A percentile compares a stretch with the other conserved stretches of the same genome.
Evolutionary conservation across 2,797 vertebrate genomes (phyloP).

Genomic region (Poeciliopsis gracilis): DNA sequence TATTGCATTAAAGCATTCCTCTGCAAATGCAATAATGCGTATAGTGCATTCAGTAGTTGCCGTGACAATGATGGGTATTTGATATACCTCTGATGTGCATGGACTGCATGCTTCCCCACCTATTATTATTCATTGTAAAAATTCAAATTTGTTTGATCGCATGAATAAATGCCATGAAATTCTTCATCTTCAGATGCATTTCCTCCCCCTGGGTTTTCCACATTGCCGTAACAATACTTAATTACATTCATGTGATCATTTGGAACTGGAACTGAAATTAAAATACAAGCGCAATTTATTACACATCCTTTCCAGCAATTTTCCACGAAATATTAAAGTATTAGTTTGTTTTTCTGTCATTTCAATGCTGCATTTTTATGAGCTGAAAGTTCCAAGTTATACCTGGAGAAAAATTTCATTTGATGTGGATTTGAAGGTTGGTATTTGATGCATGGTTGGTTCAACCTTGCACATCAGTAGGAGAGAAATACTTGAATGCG

Average conservation of each 20-base stretch:
- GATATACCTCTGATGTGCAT: not conserved
- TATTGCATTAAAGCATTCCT: not conserved
- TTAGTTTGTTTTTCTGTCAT: not conserved
- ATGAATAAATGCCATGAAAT: not conserved
- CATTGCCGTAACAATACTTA: not conserved
- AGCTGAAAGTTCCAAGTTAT: not conserved
- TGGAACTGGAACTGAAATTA: not conserved
- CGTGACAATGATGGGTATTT: not conserved
- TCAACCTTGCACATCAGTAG: not conserved
- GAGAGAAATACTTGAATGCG: slow-evolving; percentile 14
- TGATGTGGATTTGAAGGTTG: not conserved
- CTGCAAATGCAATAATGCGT: not conserved
- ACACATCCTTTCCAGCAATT: not conserved
- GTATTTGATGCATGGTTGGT: slow-evolving; percentile 1
- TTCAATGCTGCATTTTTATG: not conserved
- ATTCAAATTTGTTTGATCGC: not conserved
- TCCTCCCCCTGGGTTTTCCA: not conserved
- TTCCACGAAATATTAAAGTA: not conserved
- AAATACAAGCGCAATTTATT: not conserved
- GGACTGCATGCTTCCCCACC: not conserved
- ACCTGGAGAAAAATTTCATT: not conserved
- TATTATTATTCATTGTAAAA: not conserved
- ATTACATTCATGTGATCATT: not conserved
- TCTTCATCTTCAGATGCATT: not conserved
- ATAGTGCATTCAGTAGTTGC: not conserved